phyloP scores from a whole-genome alignment of 1,140 invertebrate species.

The Cotesia vestalis region DNA sequence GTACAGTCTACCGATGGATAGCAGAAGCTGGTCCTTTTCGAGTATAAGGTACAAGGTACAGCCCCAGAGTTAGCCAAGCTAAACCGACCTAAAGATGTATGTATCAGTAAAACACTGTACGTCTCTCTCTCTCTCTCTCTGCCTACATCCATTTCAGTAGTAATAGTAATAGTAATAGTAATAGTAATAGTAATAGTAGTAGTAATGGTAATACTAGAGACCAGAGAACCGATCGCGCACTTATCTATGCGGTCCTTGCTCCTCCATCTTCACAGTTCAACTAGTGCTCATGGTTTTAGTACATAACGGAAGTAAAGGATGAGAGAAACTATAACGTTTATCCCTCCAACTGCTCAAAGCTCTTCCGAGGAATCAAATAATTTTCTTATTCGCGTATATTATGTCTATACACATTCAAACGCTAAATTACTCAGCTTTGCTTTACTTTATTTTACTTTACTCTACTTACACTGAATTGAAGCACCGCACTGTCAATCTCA shows the following conservation, averaged over 20 bases:
- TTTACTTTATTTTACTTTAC: not conserved
- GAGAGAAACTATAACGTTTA: slow-evolving; percentile 10
- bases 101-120: not conserved
- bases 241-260: slow-evolving; percentile 32
- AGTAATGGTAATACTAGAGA: no score
- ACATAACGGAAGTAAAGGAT: slow-evolving; percentile 24
- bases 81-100: slow-evolving; percentile 4
- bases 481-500: not conserved
- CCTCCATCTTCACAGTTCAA: slow-evolving; percentile 18
- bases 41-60: no score
- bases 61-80: no score
- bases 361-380: slow-evolving; percentile 7
- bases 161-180: slow-evolving; percentile 4
- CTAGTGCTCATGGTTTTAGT: slow-evolving; percentile 9
- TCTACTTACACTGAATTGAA: not conserved
- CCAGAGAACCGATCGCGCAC: slow-evolving; percentile 14
- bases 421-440: not conserved
- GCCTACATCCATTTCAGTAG: not conserved
- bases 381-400: not conserved
- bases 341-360: not conserved
- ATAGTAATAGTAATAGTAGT: no score
- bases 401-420: not conserved
- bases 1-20: not conserved
- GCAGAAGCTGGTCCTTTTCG: not conserved
- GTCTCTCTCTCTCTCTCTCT: no score